phyloP scores from a whole-genome alignment of 2,113 vertebrate species.

The Oplegnathus fasciatus region DNA sequence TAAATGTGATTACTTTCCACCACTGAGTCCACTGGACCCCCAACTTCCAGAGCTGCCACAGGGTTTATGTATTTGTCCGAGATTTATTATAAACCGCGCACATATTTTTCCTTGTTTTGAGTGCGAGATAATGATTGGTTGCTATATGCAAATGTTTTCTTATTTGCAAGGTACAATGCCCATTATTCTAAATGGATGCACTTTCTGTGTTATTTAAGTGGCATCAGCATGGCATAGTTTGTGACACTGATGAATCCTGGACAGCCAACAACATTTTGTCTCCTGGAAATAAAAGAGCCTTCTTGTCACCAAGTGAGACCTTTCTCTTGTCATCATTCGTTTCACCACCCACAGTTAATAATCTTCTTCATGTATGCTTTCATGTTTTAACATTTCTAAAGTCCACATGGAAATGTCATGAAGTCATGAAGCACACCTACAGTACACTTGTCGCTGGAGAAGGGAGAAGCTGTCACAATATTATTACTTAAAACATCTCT shows the following conservation, averaged over 20 bases:
- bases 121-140: constrained; percentile 34
- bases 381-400: constrained; percentile 59
- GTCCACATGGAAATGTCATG: constrained; percentile 64
- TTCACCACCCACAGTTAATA: constrained; percentile 50
- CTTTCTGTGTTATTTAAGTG: constrained; percentile 45
- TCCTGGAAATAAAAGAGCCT: constrained; percentile 40
- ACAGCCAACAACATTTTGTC: constrained; percentile 32
- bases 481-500: constrained; percentile 29
- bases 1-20: background rate
- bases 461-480: background rate
- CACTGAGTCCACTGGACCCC: background rate
- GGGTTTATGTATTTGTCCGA: background rate
- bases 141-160: constrained; percentile 38
- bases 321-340: constrained; percentile 23
- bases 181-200: constrained; percentile 39
- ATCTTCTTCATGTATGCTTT: constrained; percentile 58
- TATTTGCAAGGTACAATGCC: constrained; percentile 18
- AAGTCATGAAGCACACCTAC: constrained; percentile 28
- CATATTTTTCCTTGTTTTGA: background rate
- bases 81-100: constrained; percentile 2
- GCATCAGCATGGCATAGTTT: constrained; percentile 14
- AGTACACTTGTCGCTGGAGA: constrained; percentile 32
- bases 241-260: constrained; percentile 43
- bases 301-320: background rate
- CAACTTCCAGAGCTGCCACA: background rate